A percentile compares a stretch with the other conserved stretches of the same genome.
Conservation (phyloP, 2,888 invertebrate species). For the Caenorhabditis panamensis region DNA sequence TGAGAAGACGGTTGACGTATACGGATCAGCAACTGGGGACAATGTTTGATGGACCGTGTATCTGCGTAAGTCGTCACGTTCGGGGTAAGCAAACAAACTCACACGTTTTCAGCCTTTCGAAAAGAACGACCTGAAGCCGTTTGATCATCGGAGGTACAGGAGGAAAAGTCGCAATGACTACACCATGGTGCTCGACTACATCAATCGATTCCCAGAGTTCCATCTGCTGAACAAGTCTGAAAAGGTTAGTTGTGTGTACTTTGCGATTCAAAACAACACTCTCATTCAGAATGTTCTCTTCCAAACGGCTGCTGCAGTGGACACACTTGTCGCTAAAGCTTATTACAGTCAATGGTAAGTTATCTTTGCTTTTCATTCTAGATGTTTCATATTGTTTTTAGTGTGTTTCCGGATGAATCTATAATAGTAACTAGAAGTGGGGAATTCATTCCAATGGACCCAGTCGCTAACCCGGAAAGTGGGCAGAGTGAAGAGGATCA, state of each 20-base stretch:
- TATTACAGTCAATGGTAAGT: constrained; percentile 52
- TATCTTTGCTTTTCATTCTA: background rate
- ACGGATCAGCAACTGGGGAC: constrained; percentile 29
- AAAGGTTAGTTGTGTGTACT: constrained; percentile 16
- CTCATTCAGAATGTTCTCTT: constrained; percentile 45
- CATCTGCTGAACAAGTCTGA: constrained; percentile 44
- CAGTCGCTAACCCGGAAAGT: constrained; percentile 27
- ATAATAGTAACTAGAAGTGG: constrained; percentile 41
- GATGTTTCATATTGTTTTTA: constrained; percentile 2
- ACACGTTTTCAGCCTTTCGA: constrained; percentile 52
- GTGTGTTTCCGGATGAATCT: constrained; percentile 33
- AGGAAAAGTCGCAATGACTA: constrained; percentile 52
- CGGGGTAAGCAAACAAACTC: too few species aligned
- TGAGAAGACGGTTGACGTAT: constrained; percentile 48
- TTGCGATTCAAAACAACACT: background rate
- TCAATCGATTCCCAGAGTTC: constrained; percentile 54
- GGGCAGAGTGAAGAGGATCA: constrained; percentile 21
- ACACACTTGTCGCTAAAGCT: constrained; percentile 35
- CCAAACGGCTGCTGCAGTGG: constrained; percentile 51
- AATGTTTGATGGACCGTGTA: constrained; percentile 49
- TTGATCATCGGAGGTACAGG: constrained; percentile 45
- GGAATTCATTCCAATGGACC: constrained; percentile 44
- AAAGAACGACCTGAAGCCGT: constrained; percentile 36
- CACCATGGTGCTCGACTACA: constrained; percentile 56
- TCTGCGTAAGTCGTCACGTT: constrained; percentile 48